Evolutionary conservation across 92 coral and sea anemone genomes (phyloP), one percentile per base, ranked within the genome.

Genomic region (Chrysogorgia sp.): DNA sequence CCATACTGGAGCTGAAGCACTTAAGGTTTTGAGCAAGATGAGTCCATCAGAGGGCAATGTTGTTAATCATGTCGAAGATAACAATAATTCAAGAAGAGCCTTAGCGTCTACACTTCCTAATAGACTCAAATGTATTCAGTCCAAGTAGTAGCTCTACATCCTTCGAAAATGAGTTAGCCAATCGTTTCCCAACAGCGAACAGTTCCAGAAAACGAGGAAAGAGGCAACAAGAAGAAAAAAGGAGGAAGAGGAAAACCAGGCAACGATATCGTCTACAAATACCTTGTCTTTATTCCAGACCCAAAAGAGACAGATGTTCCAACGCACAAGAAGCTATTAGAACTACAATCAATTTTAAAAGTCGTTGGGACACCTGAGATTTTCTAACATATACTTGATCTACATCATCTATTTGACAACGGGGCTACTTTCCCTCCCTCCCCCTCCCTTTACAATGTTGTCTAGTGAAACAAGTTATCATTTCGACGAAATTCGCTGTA

Each of bases 221-320:
- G 15, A 32, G 23, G 47, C 30, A 40, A 40, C 28, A 64, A 64
- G 29, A 60, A 60, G 8, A 60, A 28, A 60, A 26, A 60, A 60
- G 66, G 33, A 60, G 35, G 34, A 28, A 60, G 66, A 60, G 66
- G 66, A 60, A 60, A 34, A 25, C 1, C 14, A 60, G 66, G 10
- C 34, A 60, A 60, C 66, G 35, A 60, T 60, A 23, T 40, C 28
- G 71, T 64, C 14, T 37, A 13, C 71, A 64, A 64, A 64, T 45
- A 64, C 50, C 43, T 62, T 10, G 43, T 62, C 25, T 62, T 29
- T 62, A 21, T 62, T 62, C 40, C 68, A 14, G 68, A 62, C 22
- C 43, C 68, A 24, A 33, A 62, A 62, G 68, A 62, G 30, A 62
- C 68, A 2, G 68, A 3, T 9, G 68, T 62, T n/a, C 68, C 68